These are phyloP conservation scores for Neotoxoptera formosana DNA, from an alignment of 1,140 invertebrate genomes.

Conservation along the genomic window DNA sequence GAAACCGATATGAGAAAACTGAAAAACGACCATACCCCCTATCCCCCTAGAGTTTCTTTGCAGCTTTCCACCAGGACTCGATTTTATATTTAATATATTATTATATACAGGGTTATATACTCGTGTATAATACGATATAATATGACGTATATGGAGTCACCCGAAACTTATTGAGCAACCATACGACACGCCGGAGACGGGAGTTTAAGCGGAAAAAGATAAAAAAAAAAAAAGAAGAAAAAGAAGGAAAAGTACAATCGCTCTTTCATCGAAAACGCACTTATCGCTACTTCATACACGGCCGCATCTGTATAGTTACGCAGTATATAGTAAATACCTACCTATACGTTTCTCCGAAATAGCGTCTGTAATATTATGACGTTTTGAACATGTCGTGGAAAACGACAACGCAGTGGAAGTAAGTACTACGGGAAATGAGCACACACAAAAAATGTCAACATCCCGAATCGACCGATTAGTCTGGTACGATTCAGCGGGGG, in stretches of 20 bases:
- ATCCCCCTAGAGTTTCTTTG: background rate
- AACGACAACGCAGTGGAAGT: background rate
- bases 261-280: background rate
- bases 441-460: too few relatives aligned
- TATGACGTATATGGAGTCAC: background rate
- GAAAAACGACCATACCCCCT: background rate
- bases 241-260: background rate
- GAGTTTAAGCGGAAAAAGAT: background rate
- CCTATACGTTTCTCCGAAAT: background rate
- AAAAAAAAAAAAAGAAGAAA: too few relatives aligned
- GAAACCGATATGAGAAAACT: background rate
- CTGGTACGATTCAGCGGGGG: too few relatives aligned
- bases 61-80: background rate
- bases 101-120: too few relatives aligned
- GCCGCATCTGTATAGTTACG: background rate
- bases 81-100: background rate
- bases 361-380: background rate
- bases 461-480: too few relatives aligned
- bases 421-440: background rate
- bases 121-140: background rate
- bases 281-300: background rate
- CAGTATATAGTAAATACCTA: background rate
- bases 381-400: background rate
- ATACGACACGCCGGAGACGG: background rate
- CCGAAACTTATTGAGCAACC: background rate